Evolutionary conservation across 2,113 vertebrate species (phyloP), one percentile per base, ranked within the genome.

Genomic region (Rafetus swinhoei): DNA sequence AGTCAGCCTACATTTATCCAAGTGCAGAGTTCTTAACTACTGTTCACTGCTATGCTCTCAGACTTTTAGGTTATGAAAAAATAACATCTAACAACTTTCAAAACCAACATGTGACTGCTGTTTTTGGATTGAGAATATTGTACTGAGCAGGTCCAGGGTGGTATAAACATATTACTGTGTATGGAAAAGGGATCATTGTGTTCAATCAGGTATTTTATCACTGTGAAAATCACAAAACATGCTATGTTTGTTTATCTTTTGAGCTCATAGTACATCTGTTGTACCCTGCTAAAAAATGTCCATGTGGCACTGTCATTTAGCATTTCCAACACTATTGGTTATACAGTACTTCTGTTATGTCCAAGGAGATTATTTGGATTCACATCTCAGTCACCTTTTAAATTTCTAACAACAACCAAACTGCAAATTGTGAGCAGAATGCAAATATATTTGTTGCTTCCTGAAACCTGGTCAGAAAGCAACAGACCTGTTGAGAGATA

Each of bases 351-450:
- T 90, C 92, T 85, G 35, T 91, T 84, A 93, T 85, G 85, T 95
- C 87, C 10, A 4, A 24, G 15, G 87, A 93, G 93, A 94, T 95
- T 93, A 95, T 96, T 96, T 96, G 90, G 50, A 94, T 97, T 97
- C 84, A 54, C 72, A 94, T 57, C 85, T 97, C 81, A 53, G n/a
- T 89, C 74, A 91, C 50, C 79, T 97, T 84, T 96, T 94, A 95
- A 76, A 93, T 93, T 59, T 97, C 95, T 97, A 96, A 93, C 74
- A 95, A 60, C 94, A 96, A 94, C 84, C 93, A 95, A 96, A 94
- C 93, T 53, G 57, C 82, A 88, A 97, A 94, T 82, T 93, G 84
- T 93, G 82, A 62, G 56, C 84, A 86, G 87, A 95, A 96, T 93
- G 45, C 50, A 95, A 92, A 53, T 52, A 56, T 94, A 18, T 80